A percentile compares a stretch with the other conserved stretches of the same genome.
Evolutionary conservation across 1,140 invertebrate species (phyloP).

Genomic region (Agrypnia vestita): DNA sequence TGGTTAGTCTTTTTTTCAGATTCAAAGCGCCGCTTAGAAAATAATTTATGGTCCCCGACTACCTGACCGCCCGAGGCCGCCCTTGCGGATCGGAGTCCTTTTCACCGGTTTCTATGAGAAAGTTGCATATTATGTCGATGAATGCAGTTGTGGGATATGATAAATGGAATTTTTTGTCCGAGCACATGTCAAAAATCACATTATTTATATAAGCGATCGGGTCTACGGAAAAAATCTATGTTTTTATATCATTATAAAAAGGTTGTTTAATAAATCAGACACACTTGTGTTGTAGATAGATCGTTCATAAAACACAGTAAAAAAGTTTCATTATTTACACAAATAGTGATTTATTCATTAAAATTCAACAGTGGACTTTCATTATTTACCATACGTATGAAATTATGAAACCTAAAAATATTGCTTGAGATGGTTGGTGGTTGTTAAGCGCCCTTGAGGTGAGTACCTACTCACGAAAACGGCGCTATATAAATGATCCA

Average conservation of each 20-base stretch:
- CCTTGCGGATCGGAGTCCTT: neutral
- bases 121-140: neutral
- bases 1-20: slow-evolving; percentile 28
- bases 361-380: no score
- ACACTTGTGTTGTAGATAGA: neutral
- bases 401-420: no score
- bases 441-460: no score
- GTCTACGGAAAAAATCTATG: neutral
- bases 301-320: no score
- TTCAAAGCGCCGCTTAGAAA: slow-evolving; percentile 31
- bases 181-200: slow-evolving; percentile 25
- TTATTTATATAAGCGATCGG: slow-evolving; percentile 15
- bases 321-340: no score
- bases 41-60: slow-evolving; percentile 37
- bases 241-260: neutral
- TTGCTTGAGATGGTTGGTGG: no score
- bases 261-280: neutral
- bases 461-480: no score
- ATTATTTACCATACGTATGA: no score
- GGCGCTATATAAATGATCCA: no score
- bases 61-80: slow-evolving; percentile 16
- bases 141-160: slow-evolving; percentile 27
- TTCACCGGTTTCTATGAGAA: slow-evolving; percentile 18
- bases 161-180: slow-evolving; percentile 31
- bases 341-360: no score